Percentiles rank a stretch among this genome's conserved stretches.
These are phyloP conservation scores for Brachyopa scutellaris DNA, from an alignment of 2,888 invertebrate species.

Conservation along the genomic window DNA sequence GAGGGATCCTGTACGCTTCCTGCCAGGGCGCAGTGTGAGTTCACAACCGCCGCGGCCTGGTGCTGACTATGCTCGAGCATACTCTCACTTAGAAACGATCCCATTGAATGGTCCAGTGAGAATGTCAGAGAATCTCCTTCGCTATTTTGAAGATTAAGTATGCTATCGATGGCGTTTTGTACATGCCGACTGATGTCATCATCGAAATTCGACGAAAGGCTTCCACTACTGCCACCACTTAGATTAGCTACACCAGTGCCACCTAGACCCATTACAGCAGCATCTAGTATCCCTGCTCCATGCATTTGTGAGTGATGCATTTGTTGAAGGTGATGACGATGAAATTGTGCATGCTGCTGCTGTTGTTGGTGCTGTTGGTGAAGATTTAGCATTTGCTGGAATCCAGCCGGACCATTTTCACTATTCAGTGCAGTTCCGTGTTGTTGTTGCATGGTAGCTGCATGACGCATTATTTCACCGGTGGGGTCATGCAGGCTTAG, in stretches of 20 bases:
- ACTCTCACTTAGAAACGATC: slow-evolving; percentile 80
- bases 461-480: slow-evolving; percentile 74
- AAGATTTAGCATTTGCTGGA: slow-evolving; percentile 77
- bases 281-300: slow-evolving; percentile 75
- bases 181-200: slow-evolving; percentile 90
- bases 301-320: slow-evolving; percentile 75
- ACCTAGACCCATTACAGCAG: slow-evolving; percentile 74
- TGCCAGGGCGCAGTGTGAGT: slow-evolving; percentile 55
- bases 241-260: slow-evolving; percentile 71
- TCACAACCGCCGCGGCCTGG: slow-evolving; percentile 39
- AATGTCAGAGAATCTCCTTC: slow-evolving; percentile 82
- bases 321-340: slow-evolving; percentile 61
- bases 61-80: slow-evolving; percentile 79
- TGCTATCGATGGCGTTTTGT: slow-evolving; percentile 91
- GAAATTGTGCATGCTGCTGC: slow-evolving; percentile 59
- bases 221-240: slow-evolving; percentile 73
- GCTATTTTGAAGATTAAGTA: slow-evolving; percentile 86
- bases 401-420: slow-evolving; percentile 74
- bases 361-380: slow-evolving; percentile 77
- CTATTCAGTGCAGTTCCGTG: slow-evolving; percentile 19
- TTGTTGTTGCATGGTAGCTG: slow-evolving; percentile 66
- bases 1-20: slow-evolving; percentile 79
- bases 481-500: slow-evolving; percentile 78
- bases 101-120: slow-evolving; percentile 79
- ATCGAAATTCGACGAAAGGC: slow-evolving; percentile 81